These are phyloP conservation scores for Seira musarum DNA, from an alignment of 2,888 invertebrate genomes.

Conservation along the genomic window DNA sequence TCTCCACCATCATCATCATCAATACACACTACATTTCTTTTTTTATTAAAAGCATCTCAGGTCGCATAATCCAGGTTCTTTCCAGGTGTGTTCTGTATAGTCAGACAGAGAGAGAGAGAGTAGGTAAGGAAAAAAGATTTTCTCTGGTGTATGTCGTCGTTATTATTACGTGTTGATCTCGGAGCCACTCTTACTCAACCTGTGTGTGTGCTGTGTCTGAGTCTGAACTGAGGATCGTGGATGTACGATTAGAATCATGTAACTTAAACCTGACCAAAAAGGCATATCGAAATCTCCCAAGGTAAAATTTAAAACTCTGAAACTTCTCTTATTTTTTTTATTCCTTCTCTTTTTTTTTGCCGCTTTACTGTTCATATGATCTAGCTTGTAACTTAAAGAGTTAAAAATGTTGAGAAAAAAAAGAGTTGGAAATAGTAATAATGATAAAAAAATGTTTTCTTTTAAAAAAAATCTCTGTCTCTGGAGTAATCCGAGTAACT, in stretches of 20 bases:
- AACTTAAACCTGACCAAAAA: slow-evolving; percentile 59
- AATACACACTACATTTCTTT: neutral
- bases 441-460: no score
- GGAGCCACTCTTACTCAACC: no score
- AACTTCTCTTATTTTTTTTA: neutral
- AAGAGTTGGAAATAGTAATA: no score
- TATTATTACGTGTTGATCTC: slow-evolving; percentile 9
- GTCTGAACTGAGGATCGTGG: neutral
- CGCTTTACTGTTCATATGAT: neutral
- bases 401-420: no score
- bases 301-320: neutral
- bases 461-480: slow-evolving; percentile 16
- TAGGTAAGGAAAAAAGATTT: neutral
- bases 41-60: slow-evolving; percentile 50
- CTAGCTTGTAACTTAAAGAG: neutral
- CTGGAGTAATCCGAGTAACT: slow-evolving; percentile 54
- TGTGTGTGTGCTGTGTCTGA: no score
- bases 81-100: slow-evolving; percentile 56
- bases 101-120: neutral
- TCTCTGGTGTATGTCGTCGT: neutral
- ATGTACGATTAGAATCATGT: slow-evolving; percentile 20
- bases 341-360: neutral
- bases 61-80: slow-evolving; percentile 21
- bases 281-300: slow-evolving; percentile 48
- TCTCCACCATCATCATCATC: no score